A percentile compares a stretch with the other conserved stretches of the same genome.
phyloP scores from a whole-genome alignment of 2,113 vertebrate genomes.

The Hassar affinis region DNA sequence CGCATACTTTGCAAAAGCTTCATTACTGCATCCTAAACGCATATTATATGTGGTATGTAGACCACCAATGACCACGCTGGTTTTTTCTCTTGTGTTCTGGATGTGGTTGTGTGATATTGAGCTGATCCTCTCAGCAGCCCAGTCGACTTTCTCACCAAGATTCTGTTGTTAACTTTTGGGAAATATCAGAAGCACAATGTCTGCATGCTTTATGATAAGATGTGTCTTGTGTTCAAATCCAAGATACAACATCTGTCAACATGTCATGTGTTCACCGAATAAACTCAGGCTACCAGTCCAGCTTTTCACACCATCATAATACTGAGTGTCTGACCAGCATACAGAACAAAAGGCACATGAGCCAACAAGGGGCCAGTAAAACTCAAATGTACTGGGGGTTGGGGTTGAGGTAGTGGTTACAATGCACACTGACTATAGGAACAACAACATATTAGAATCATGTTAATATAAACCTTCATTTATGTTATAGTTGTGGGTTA shows the following conservation, averaged over 20 bases:
- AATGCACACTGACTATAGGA: no score
- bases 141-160: background rate
- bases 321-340: background rate
- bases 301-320: background rate
- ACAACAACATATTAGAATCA: no score
- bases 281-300: background rate
- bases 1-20: conserved; percentile 7
- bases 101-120: background rate
- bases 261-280: background rate
- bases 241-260: background rate
- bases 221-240: background rate
- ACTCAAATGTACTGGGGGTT: no score
- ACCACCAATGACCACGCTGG: background rate
- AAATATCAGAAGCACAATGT: background rate
- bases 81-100: background rate
- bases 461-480: no score
- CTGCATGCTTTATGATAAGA: background rate
- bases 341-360: background rate
- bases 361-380: no score
- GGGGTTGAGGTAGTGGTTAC: no score
- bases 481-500: no score
- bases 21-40: background rate
- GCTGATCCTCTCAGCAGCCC: background rate
- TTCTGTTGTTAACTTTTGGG: background rate
- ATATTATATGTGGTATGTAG: background rate